phyloP scores from a whole-genome alignment of 2,113 vertebrate genomes.

The Gorsachius goisagi region DNA sequence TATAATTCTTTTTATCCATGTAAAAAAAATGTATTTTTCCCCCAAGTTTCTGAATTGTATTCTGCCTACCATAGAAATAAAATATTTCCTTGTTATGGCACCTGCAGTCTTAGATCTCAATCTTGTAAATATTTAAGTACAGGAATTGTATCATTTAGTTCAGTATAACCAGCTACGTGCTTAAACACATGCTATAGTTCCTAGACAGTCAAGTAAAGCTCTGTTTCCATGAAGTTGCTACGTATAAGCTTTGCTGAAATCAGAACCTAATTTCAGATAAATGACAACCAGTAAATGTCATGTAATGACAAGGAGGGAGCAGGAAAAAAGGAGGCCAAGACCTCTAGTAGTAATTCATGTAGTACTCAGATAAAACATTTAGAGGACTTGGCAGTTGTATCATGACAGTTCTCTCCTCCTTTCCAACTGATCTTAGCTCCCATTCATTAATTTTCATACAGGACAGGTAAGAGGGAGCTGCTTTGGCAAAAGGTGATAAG shows the following conservation, averaged over 20 bases:
- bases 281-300: not conserved
- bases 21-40: not conserved
- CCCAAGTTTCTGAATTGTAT: not conserved
- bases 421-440: not conserved
- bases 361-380: not conserved
- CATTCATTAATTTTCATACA: not conserved
- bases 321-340: not conserved
- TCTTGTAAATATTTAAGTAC: not conserved
- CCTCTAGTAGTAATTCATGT: not conserved
- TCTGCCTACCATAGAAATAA: not conserved
- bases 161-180: not conserved
- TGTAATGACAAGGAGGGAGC: not conserved
- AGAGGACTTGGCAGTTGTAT: not conserved
- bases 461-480: not conserved
- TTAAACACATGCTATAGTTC: not conserved
- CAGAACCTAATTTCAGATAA: slow-evolving; percentile 15
- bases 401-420: not conserved
- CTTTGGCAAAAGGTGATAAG: not conserved
- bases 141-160: not conserved
- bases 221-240: not conserved
- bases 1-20: not conserved
- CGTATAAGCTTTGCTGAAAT: not conserved
- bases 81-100: not conserved
- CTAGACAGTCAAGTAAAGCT: not conserved
- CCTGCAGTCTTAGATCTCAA: not conserved